These are phyloP conservation scores for Piaya cayana DNA, from an alignment of 2,113 vertebrate species.

Conservation along the genomic window DNA sequence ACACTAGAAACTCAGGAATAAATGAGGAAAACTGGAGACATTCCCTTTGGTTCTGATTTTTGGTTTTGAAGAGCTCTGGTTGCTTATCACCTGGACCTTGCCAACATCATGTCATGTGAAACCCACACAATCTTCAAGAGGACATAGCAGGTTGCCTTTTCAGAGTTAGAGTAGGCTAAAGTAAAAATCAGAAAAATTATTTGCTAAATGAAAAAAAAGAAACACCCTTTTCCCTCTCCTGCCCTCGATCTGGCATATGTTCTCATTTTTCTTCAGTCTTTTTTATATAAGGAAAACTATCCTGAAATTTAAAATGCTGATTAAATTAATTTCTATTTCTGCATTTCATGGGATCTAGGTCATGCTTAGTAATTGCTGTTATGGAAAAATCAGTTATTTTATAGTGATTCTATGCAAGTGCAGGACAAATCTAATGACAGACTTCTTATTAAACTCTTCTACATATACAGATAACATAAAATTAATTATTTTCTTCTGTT, in stretches of 20 bases:
- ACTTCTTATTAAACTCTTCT: not conserved
- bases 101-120: not conserved
- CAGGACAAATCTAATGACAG: not conserved
- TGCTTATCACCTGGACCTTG: not conserved
- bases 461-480: not conserved
- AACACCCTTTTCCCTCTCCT: rapidly evolving
- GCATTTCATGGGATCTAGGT: not conserved
- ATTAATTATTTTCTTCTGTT: not conserved
- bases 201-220: not conserved
- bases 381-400: not conserved
- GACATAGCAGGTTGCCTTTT: not conserved
- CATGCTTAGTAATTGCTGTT: not conserved
- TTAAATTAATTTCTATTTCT: not conserved
- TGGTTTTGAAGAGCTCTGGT: not conserved
- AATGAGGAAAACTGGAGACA: not conserved
- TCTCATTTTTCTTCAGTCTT: not conserved
- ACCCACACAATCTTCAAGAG: not conserved
- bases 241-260: not conserved
- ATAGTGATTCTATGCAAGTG: not conserved
- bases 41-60: not conserved
- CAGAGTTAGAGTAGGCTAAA: not conserved
- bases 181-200: not conserved
- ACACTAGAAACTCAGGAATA: not conserved
- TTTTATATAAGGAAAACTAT: not conserved
- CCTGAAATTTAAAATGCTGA: not conserved